phyloP scores from a whole-genome alignment of 2,888 invertebrate species.

The Diplolepis rosae region DNA sequence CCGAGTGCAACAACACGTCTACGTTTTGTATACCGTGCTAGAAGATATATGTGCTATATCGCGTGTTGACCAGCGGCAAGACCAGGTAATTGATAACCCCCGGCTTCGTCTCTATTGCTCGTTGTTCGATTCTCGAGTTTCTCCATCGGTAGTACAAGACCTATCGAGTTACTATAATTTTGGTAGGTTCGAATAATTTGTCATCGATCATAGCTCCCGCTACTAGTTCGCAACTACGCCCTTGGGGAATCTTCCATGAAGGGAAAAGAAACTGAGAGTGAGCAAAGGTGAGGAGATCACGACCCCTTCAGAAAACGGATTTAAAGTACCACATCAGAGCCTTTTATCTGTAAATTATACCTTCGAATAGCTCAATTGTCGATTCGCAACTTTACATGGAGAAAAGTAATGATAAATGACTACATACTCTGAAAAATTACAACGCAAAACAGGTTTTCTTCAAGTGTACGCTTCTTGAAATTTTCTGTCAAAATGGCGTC shows the following conservation, averaged over 20 bases:
- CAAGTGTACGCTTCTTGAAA: too few species aligned
- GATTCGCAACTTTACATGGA: background rate
- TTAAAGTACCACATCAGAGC: background rate
- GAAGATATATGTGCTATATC: conserved; percentile 37
- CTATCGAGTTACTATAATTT: conserved; percentile 46
- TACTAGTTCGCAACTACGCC: conserved; percentile 2
- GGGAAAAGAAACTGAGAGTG: conserved; percentile 14
- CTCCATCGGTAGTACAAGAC: conserved; percentile 37
- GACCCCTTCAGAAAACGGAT: background rate
- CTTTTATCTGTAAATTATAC: background rate
- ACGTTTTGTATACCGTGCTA: background rate
- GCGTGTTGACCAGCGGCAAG: conserved; percentile 38
- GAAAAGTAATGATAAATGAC: background rate
- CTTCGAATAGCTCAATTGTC: background rate
- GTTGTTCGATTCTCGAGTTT: conserved; percentile 45
- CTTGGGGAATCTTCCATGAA: background rate
- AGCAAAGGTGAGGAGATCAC: background rate
- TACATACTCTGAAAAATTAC: background rate
- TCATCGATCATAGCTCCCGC: conserved; percentile 33
- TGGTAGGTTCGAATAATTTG: conserved; percentile 44
- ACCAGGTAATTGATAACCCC: conserved; percentile 54
- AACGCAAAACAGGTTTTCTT: background rate
- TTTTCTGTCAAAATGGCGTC: too few species aligned
- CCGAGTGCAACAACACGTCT: background rate
- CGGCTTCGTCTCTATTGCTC: conserved; percentile 43